These are phyloP conservation scores for Cuniculus paca DNA, from an alignment of 2,797 vertebrate genomes.

Conservation along the genomic window DNA sequence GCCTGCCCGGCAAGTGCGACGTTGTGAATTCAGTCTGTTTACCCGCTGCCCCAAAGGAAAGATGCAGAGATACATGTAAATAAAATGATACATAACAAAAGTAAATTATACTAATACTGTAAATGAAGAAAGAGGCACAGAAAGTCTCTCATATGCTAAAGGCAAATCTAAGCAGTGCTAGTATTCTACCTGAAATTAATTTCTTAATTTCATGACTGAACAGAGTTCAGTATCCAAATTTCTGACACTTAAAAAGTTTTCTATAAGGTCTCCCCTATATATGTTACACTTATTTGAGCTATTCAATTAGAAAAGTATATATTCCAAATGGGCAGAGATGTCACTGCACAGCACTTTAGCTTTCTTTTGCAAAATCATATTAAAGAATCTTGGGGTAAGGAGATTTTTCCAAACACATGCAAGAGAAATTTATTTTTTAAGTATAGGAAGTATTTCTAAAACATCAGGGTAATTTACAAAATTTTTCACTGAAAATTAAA, in stretches of 20 bases:
- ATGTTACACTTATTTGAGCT: neutral
- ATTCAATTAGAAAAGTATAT: neutral
- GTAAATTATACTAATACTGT: neutral
- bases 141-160: neutral
- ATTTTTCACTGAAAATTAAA: conserved; percentile 40
- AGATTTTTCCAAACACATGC: neutral
- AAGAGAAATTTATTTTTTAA: conserved; percentile 3
- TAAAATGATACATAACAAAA: neutral
- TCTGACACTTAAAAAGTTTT: conserved; percentile 31
- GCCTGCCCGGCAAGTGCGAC: too few species aligned
- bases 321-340: neutral
- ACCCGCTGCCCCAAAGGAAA: neutral
- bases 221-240: neutral
- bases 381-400: neutral
- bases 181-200: neutral
- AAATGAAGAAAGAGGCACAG: neutral
- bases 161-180: neutral
- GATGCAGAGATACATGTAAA: neutral
- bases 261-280: neutral
- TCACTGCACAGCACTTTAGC: neutral
- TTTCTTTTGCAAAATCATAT: conserved; percentile 6
- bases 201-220: conserved; percentile 34
- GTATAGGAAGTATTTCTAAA: neutral
- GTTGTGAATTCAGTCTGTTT: too few species aligned
- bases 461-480: neutral